Percentiles rank a stretch among this genome's conserved stretches.
These are phyloP conservation scores for Trimorus sp. DNA, from an alignment of 2,888 invertebrate species.

Conservation along the genomic window DNA sequence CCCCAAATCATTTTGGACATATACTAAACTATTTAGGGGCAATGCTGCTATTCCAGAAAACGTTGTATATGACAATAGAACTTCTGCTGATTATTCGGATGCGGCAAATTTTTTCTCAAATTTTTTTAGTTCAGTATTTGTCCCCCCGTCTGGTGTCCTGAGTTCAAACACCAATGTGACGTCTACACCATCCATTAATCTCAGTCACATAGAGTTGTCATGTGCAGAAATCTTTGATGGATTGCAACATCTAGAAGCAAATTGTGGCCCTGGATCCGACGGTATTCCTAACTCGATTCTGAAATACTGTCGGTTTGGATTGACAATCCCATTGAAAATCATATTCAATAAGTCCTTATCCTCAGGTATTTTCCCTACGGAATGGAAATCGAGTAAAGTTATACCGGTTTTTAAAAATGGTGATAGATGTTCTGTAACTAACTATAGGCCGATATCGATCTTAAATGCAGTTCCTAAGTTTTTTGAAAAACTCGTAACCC, in stretches of 20 bases:
- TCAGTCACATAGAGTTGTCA: background rate
- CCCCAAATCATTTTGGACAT: no score
- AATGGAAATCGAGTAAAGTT: background rate
- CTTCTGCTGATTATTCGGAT: no score
- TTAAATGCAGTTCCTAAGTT: slow-evolving; percentile 1
- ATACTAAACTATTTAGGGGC: no score
- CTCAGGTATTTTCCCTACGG: background rate
- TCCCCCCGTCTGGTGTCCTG: background rate
- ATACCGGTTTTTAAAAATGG: background rate
- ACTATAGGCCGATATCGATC: background rate
- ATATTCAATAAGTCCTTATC: background rate
- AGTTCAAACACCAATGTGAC: background rate
- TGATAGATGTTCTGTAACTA: background rate
- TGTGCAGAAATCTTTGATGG: background rate
- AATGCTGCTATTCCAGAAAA: no score
- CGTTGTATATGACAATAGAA: no score
- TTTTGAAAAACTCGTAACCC: background rate
- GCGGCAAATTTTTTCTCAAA: no score
- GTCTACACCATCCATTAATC: background rate
- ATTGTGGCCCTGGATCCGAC: background rate
- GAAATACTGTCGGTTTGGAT: background rate
- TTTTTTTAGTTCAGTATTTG: background rate
- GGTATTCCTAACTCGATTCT: background rate
- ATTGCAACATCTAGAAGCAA: background rate
- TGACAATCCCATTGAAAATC: background rate